Percentiles rank a stretch among this genome's conserved stretches.
phyloP scores from a whole-genome alignment of 2,113 vertebrate species.

The Neogale vison region DNA sequence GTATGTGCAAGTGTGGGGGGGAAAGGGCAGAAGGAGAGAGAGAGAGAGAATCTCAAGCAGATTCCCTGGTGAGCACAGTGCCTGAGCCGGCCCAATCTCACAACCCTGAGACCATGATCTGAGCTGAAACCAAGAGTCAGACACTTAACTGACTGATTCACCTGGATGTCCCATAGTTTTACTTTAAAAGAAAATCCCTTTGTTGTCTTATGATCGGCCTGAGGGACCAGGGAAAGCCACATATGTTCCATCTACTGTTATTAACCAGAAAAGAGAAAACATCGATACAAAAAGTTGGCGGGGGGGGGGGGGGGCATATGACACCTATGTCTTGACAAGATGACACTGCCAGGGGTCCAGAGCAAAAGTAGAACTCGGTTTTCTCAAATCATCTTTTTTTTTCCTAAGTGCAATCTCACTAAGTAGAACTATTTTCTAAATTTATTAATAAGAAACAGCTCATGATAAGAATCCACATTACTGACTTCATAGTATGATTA shows the following conservation, averaged over 20 bases:
- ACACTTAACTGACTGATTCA: too few species aligned
- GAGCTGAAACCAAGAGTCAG: too few species aligned
- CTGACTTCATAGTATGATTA: neutral
- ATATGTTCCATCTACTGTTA: neutral
- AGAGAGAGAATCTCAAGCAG: too few species aligned
- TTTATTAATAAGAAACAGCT: neutral
- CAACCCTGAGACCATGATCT: too few species aligned
- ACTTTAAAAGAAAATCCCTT: constrained; percentile 7
- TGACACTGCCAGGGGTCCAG: neutral
- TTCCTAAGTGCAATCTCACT: neutral
- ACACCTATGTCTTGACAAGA: neutral
- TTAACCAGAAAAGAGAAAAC: neutral
- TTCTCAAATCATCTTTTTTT: neutral
- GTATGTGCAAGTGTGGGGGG: too few species aligned
- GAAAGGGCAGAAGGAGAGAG: too few species aligned
- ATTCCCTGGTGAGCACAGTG: too few species aligned
- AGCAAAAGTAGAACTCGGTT: neutral
- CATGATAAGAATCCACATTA: neutral
- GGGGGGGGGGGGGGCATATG: too few species aligned
- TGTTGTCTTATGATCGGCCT: neutral
- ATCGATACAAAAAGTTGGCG: neutral
- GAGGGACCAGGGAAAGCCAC: neutral
- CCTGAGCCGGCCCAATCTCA: too few species aligned
- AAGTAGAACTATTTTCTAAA: neutral
- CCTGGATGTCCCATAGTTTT: neutral